Base-by-base conservation (phyloP, 2,113 vertebrate species). In the Pelecanoides urinatrix region DNA sequence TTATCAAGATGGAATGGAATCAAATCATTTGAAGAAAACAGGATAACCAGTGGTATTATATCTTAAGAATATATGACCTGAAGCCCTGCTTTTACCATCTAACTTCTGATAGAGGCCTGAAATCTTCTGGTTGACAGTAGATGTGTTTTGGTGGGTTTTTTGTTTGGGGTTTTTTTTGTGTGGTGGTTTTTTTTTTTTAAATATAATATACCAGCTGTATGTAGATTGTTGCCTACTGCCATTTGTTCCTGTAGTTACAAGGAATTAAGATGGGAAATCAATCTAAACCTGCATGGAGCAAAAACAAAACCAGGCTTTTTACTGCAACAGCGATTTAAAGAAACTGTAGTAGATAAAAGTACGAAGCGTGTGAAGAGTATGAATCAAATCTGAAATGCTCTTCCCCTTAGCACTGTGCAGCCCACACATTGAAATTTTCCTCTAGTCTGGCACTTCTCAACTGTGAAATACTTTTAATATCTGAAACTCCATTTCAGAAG, bases 401-500 rank as follows among this genome's bases (percentile, higher is more conserved):
- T 91, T 96, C 30, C 32, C 8, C 38, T 76, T 72, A 84, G 70
- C 13, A 53, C 73, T 38, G 9, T 53, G 62, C 88, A 92, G 53
- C 96, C 96, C 80, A 95, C 97, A 70, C 89, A 75, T 50, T 3
- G 20, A 44, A 88, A 76, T 85, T 92, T 96, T 94, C 84, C 66
- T 22, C 52, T 92, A 27, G 91, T 96, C 89, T 96, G 65, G 55
- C 91, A 70, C 93, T 86, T 96, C 91, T 92, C 55, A 90, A 52
- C 44, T 86, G 55, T 91, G 81, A 86, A n/a, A 38, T 91, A 73
- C 30, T 94, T 95, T 27, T 17, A 79, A 38, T 50, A 78, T 90
- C 86, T 68, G 62, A 68, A 94, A 62, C 38, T 17, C 4, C 32
- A 42, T 95, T 94, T 90, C n/a, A 79, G 70, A 88, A 56, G 63